Percentiles rank a stretch among this genome's conserved stretches.
These are phyloP conservation scores for Drosophila arizonae DNA, from an alignment of 1,140 invertebrate species.

Conservation along the genomic window DNA sequence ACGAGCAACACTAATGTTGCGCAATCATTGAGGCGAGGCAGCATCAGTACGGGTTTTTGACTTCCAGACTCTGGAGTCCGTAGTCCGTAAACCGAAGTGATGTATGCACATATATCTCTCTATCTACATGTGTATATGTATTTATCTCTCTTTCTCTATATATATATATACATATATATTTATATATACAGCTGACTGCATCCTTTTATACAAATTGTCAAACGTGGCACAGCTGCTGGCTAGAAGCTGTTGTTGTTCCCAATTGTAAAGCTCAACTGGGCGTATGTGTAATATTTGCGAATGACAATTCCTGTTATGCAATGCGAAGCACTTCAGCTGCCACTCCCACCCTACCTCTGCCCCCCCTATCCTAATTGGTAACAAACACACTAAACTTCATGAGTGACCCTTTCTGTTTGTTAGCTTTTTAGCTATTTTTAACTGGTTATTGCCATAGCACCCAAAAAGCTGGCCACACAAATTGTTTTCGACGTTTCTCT, in stretches of 20 bases:
- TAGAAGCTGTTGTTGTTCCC: slow-evolving; percentile 16
- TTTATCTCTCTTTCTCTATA: too few relatives aligned
- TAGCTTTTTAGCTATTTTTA: slow-evolving; percentile 51
- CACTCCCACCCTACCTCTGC: background rate
- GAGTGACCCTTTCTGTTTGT: background rate
- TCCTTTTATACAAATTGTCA: slow-evolving; percentile 76
- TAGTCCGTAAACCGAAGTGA: background rate
- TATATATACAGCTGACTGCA: slow-evolving; percentile 47
- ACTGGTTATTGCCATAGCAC: slow-evolving; percentile 57
- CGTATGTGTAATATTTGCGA: slow-evolving; percentile 78
- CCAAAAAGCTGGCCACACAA: slow-evolving; percentile 51
- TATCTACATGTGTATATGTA: too few relatives aligned
- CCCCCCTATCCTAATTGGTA: slow-evolving; percentile 52
- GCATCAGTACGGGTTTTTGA: slow-evolving; percentile 15
- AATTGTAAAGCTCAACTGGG: slow-evolving; percentile 59
- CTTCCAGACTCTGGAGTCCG: background rate
- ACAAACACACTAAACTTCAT: slow-evolving; percentile 37
- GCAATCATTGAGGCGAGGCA: slow-evolving; percentile 45
- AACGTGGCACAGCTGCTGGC: slow-evolving; percentile 37
- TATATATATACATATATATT: background rate
- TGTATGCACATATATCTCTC: background rate
- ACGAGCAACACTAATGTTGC: slow-evolving; percentile 43
- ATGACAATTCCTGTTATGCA: slow-evolving; percentile 68
- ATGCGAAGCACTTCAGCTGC: slow-evolving; percentile 6
- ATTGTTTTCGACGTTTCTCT: slow-evolving; percentile 34